Evolutionary conservation across 1,140 invertebrate species (phyloP), one percentile per base, ranked within the genome.

Genomic region (Drosophila seguyi): DNA sequence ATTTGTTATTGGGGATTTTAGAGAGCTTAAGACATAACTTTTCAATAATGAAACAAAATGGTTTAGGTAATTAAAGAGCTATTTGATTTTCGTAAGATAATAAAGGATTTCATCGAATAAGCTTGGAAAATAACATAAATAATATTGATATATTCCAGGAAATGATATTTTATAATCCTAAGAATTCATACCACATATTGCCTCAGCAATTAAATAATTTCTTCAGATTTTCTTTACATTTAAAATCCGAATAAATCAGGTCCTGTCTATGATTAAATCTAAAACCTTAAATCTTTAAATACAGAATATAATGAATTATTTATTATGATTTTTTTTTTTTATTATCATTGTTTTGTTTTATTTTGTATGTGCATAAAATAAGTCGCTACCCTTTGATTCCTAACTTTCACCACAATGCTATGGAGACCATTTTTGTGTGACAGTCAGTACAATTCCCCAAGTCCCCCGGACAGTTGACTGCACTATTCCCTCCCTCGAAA

Each of bases 321-420:
- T 10, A 16, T 16, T 0, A 16, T n/a, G n/a, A n/a, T n/a, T n/a
- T n/a, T n/a, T n/a, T n/a, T n/a, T 8, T 16, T n/a, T 10, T 8
- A 10, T 25, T n/a, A 27, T 5, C 10, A 1, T 16, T 27, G 16
- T 27, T 8, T 2, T 8, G 10, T 3, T 27, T 14, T 22, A 36
- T 22, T 4, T 22, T 25, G 0, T 52, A 10, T 42, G 44, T 25
- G 29, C 25, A 38, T 29, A 1, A 25, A 38, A 18, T 45, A 22
- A 44, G 31, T 31, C 3, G 6, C 27, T 41, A n/a, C 6, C 3
- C n/a, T 25, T 66, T 74, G 57, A 55, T 50, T 66, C 44, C n/a
- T 4, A 39, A 50, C 65, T 65, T 47, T 60, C 13, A 44, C 59
- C 77, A 36, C 74, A 85, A 52, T 78, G 53, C 81, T 75, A 63